A percentile compares a stretch with the other conserved stretches of the same genome.
These are phyloP conservation scores for Mesocricetus auratus DNA, from an alignment of 2,113 vertebrate species.

Conservation along the genomic window DNA sequence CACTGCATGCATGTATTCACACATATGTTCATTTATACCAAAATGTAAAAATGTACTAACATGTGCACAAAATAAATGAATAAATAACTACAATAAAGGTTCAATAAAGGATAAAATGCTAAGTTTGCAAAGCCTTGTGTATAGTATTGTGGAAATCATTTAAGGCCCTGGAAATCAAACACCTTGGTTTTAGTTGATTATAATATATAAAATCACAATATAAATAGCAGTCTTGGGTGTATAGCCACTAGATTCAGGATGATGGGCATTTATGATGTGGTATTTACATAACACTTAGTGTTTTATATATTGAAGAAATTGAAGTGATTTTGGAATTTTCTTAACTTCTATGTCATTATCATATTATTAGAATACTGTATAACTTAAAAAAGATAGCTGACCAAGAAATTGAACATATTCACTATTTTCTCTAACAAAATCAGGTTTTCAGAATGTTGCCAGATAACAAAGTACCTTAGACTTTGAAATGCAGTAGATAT, in stretches of 20 bases:
- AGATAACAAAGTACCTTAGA: background rate
- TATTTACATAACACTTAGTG: background rate
- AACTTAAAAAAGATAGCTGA: background rate
- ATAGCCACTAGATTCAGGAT: background rate
- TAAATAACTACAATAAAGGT: background rate
- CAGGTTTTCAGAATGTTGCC: background rate
- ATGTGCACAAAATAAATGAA: background rate
- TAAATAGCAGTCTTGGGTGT: background rate
- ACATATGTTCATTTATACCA: background rate
- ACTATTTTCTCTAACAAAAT: background rate
- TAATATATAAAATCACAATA: background rate
- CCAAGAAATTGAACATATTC: background rate
- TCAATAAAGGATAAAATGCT: background rate
- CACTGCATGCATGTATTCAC: background rate
- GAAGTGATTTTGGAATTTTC: background rate
- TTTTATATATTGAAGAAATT: constrained; percentile 4
- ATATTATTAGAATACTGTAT: background rate
- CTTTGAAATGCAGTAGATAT: background rate
- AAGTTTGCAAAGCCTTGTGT: background rate
- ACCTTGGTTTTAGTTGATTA: background rate
- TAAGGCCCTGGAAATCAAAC: background rate
- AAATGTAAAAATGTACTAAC: background rate
- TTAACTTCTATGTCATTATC: background rate
- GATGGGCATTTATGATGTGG: background rate
- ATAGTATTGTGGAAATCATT: background rate